Evolutionary conservation across 2,113 vertebrate genomes (phyloP), one percentile per base, ranked within the genome.

Genomic region (Campylomormyrus tamandua): DNA sequence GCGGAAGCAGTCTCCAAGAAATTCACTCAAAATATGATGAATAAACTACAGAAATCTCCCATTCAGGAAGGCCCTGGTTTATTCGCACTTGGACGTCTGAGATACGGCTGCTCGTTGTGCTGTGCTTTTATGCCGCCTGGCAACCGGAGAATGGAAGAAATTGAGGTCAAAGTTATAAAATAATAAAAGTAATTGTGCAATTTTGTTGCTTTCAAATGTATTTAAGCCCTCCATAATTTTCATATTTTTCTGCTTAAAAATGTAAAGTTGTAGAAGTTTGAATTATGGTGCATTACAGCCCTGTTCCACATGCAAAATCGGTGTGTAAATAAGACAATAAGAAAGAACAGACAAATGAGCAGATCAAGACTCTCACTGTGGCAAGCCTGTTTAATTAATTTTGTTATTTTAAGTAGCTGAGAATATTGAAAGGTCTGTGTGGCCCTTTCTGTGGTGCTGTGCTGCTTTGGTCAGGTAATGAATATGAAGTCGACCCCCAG

Each of bases 31-130:
- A 90, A 74, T 87, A 88, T 89, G 87, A 89, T 45, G 80, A 48
- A 89, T 62, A 88, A 91, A 77, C 90, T 89, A 84, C 77, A 90
- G 74, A 88, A 90, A 90, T 91, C 56, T 66, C 31, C 88, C 86
- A 89, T 88, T 91, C 90, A 70, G 88, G 92, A 89, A 83, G 89
- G 19, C 42, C 45, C 17, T 46, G 39, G 91, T 90, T 91, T 90
- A 89, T 91, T 90, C 86, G 70, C 90, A 92, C 88, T 90, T 49
- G 90, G 80, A 48, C 48, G 46, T 46, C 45, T 45, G 45, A 46
- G 24, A 48, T 48, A 10, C 3, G 42, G 24, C 3, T 84, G 45
- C 21, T 21, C 3, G 24, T n/a, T 46, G 42, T 11, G 45, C 83
- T 48, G 9, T 24, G 39, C 24, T 9, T 84, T 45, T 42, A 10